Evolutionary conservation across 2,888 invertebrate species (phyloP).

Genomic region (Ellobium chinense): DNA sequence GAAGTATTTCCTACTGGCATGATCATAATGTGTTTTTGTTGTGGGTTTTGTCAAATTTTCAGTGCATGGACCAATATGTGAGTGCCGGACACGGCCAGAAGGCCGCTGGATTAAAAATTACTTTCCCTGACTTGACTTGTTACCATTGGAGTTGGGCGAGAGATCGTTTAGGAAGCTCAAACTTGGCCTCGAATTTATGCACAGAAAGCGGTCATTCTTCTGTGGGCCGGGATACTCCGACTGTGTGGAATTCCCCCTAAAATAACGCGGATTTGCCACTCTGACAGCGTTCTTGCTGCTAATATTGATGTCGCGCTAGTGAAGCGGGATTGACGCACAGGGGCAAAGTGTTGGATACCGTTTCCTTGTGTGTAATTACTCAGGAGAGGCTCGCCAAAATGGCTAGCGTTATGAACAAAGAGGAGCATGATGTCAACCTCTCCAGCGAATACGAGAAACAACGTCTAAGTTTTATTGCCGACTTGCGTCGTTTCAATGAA

Average conservation of each 20-base stretch:
- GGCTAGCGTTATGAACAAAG: slow-evolving; percentile 46
- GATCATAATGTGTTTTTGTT: slow-evolving; percentile 78
- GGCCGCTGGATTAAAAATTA: slow-evolving; percentile 40
- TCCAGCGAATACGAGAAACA: slow-evolving; percentile 46
- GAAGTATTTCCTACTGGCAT: slow-evolving; percentile 72
- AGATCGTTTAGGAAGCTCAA: neutral
- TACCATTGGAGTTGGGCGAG: slow-evolving; percentile 10
- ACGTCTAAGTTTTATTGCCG: slow-evolving; percentile 46
- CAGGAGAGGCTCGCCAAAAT: slow-evolving; percentile 15
- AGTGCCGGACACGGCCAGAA: slow-evolving; percentile 43
- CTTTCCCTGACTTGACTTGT: slow-evolving; percentile 12
- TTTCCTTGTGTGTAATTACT: slow-evolving; percentile 7
- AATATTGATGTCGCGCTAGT: slow-evolving; percentile 44
- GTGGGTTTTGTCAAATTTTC: slow-evolving; percentile 61
- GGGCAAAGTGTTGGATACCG: slow-evolving; percentile 19
- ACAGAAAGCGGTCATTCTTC: slow-evolving; percentile 37
- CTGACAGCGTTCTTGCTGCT: slow-evolving; percentile 45
- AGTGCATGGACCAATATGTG: slow-evolving; percentile 46
- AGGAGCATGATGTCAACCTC: slow-evolving; percentile 32
- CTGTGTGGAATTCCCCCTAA: slow-evolving; percentile 42
- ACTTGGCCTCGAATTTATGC: slow-evolving; percentile 23
- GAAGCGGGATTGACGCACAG: slow-evolving; percentile 24
- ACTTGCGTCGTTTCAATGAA: slow-evolving; percentile 40
- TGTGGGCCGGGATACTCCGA: slow-evolving; percentile 33
- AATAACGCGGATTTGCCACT: slow-evolving; percentile 46